These are phyloP conservation scores for Lacanobia oleracea DNA, from an alignment of 2,888 invertebrate species.

Conservation along the genomic window DNA sequence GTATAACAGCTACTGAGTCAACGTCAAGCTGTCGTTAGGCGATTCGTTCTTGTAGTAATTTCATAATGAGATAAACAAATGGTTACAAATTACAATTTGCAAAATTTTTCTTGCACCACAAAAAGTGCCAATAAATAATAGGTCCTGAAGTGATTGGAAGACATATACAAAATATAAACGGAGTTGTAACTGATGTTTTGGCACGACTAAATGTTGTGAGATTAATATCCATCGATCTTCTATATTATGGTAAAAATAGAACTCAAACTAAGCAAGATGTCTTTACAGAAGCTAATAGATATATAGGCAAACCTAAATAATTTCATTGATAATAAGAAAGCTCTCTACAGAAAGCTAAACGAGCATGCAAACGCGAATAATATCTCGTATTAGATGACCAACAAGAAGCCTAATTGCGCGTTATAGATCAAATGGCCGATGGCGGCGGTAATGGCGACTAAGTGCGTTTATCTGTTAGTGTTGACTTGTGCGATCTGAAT, in stretches of 20 bases:
- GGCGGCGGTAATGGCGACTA: neutral
- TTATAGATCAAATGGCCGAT: constrained; percentile 32
- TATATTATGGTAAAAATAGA: too few relatives aligned
- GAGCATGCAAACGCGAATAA: constrained; percentile 21
- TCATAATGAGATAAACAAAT: neutral
- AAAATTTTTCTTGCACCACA: neutral
- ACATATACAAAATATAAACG: neutral
- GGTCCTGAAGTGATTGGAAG: neutral
- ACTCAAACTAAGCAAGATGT: neutral
- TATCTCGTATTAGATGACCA: constrained; percentile 25
- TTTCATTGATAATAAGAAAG: neutral
- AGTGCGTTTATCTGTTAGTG: constrained; percentile 25
- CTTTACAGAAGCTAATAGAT: neutral
- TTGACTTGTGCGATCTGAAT: constrained; percentile 26
- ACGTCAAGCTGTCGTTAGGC: constrained; percentile 14
- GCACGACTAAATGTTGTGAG: neutral
- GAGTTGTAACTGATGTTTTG: neutral
- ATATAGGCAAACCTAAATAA: neutral
- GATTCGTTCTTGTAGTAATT: constrained; percentile 23
- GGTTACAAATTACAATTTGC: neutral
- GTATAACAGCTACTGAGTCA: constrained; percentile 32
- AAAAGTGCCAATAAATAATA: neutral
- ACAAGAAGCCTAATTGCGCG: constrained; percentile 9
- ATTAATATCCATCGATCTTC: too few relatives aligned
- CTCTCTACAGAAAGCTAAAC: constrained; percentile 10